Evolutionary conservation across 2,113 vertebrate genomes (phyloP).

Genomic region (Bufo gargarizans): DNA sequence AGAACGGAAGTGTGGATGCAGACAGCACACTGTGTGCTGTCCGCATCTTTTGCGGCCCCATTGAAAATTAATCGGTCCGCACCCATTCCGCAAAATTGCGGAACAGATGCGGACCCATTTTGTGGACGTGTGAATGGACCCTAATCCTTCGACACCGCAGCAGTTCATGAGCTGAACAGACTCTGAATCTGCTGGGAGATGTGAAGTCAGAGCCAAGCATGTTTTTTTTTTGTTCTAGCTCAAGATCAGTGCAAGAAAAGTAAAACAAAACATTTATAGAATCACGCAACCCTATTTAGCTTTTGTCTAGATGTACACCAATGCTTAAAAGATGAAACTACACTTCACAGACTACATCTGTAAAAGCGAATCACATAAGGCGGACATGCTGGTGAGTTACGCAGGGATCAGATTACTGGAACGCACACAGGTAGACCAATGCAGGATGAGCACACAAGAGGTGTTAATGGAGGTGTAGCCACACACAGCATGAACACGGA

Average conservation of each 20-base stretch:
- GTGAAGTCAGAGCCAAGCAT: background rate
- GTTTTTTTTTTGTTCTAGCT: background rate
- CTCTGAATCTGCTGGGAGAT: background rate
- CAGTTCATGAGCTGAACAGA: background rate
- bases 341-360: background rate
- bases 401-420: background rate
- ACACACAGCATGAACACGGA: constrained; percentile 11
- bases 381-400: background rate
- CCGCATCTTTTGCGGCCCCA: too few species aligned
- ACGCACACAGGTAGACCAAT: background rate
- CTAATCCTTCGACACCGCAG: background rate
- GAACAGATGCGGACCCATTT: too few species aligned
- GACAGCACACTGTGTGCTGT: too few species aligned
- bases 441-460: background rate
- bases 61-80: too few species aligned
- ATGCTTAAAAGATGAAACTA: background rate
- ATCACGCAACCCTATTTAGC: background rate
- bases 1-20: too few species aligned
- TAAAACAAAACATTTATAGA: background rate
- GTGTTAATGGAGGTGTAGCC: background rate
- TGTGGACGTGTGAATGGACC: too few species aligned
- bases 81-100: too few species aligned
- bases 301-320: background rate
- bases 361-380: background rate
- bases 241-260: background rate